Base-by-base conservation (phyloP, 2,797 vertebrate species). In the Cossypha caffra region DNA sequence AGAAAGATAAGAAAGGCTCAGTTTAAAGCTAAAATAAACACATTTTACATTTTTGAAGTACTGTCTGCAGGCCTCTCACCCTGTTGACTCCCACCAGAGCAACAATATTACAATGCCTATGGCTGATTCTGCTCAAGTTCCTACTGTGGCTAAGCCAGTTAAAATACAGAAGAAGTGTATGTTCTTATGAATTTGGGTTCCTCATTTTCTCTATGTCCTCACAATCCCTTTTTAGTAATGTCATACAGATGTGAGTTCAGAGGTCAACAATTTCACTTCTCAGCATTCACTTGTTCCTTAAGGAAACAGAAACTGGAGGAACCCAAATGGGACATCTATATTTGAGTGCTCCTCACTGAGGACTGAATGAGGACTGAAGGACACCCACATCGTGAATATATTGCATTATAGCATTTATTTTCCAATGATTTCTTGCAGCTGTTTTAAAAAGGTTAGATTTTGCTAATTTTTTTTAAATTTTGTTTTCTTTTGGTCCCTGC, bases 21-120 rank as follows among this genome's bases (percentile, higher is more conserved):
- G 12, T 84, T 94, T 78, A 42, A 92, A 75, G 18, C 9, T 52
- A 78, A 86, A 86, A 52, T 43, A 78, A 58, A 81, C 17, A n/a
- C 0, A 0, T 42, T 78, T 58, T 66, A 10, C 72, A 78, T 75
- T 89, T 94, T 68, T 38, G 66, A 67, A 91, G 35, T 13, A 89
- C 23, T 42, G 3, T 47, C 16, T 64, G 14, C 33, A 82, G 19
- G 13, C 7, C 17, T 78, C 28, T 85, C 28, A 47, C 16, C 9
- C 25, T 0, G 0, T 11, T 43, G 17, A 59, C 7, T 68, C 14
- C 9, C 20, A 33, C 31, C 21, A 42, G 58, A 73, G 47, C 24
- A 82, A n/a, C 2, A 10, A 19, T 37, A 29, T 81, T 77, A n/a
- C 31, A 57, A 10, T 61, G 64, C 16, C 19, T 16, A 5, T 43